A percentile compares a stretch with the other conserved stretches of the same genome.
These are phyloP conservation scores for Drosophila jambulina DNA, from an alignment of 1,140 invertebrate species.

Conservation along the genomic window DNA sequence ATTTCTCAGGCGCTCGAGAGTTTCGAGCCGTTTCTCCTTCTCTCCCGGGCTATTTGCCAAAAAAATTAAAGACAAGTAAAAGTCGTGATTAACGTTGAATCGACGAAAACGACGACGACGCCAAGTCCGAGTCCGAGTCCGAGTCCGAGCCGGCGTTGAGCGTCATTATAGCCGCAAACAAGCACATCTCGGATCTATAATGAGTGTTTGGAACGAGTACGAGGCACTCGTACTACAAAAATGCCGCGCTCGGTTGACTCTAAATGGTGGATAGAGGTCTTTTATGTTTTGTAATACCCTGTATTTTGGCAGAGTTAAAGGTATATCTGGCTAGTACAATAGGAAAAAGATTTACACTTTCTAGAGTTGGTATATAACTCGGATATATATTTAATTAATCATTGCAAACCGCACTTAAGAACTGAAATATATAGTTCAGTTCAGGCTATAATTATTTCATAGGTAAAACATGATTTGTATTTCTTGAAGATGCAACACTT, in stretches of 20 bases:
- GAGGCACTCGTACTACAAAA: constrained; percentile 72
- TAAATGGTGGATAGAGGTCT: constrained; percentile 76
- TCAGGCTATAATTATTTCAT: background rate
- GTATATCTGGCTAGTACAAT: background rate
- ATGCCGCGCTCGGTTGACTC: constrained; percentile 81
- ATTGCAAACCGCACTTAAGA: background rate
- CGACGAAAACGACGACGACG: constrained; percentile 29
- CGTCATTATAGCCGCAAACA: constrained; percentile 78
- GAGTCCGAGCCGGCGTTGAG: constrained; percentile 35
- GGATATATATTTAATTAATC: background rate
- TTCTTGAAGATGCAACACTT: too few species aligned
- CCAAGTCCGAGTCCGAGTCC: background rate
- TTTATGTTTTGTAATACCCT: constrained; percentile 23
- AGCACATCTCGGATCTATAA: constrained; percentile 46
- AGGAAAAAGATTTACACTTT: background rate
- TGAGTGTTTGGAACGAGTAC: constrained; percentile 56
- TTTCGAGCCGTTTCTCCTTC: constrained; percentile 48
- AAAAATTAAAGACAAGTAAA: constrained; percentile 84
- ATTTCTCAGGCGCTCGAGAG: constrained; percentile 52
- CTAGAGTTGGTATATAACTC: background rate
- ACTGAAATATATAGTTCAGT: background rate
- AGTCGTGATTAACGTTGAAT: constrained; percentile 83
- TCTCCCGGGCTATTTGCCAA: constrained; percentile 73
- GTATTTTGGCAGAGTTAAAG: background rate
- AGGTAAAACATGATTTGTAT: background rate